Evolutionary conservation across 2,113 vertebrate species (phyloP).

Genomic region (Oophaga pumilio): DNA sequence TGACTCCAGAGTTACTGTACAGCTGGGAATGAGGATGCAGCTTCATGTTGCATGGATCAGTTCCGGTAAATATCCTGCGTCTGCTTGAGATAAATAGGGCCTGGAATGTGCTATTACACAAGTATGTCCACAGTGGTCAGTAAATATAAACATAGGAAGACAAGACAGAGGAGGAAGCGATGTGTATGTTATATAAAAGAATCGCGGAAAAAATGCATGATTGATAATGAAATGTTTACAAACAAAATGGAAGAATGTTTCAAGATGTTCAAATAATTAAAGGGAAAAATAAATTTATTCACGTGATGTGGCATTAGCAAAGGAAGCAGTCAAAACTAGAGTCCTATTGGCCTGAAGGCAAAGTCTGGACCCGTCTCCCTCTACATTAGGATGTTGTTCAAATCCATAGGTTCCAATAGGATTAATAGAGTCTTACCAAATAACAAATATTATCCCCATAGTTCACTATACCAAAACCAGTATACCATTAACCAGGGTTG

Average conservation of each 20-base stretch:
- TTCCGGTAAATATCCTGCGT: slow-evolving; percentile 33
- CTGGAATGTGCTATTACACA: slow-evolving; percentile 32
- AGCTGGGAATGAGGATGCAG: slow-evolving; percentile 1
- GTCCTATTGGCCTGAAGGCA: too few relatives aligned
- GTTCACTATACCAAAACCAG: too few relatives aligned
- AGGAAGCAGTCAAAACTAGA: too few relatives aligned
- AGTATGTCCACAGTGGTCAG: background rate
- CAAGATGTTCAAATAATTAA: background rate
- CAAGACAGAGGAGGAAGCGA: background rate
- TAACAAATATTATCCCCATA: too few relatives aligned
- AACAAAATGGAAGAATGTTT: background rate
- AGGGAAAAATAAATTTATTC: background rate
- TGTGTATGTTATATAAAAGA: background rate
- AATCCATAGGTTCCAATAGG: too few relatives aligned
- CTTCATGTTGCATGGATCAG: slow-evolving; percentile 28
- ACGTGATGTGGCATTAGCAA: too few relatives aligned
- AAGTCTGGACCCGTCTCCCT: too few relatives aligned
- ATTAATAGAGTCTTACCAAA: too few relatives aligned
- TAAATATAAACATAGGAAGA: slow-evolving; percentile 14
- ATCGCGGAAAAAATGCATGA: background rate
- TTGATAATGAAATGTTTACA: background rate
- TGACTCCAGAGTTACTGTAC: background rate
- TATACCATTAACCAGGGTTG: too few relatives aligned
- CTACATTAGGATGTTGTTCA: too few relatives aligned
- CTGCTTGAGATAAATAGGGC: slow-evolving; percentile 31